phyloP scores from a whole-genome alignment of 2,797 vertebrate genomes.

The Spondyliosoma cantharus region DNA sequence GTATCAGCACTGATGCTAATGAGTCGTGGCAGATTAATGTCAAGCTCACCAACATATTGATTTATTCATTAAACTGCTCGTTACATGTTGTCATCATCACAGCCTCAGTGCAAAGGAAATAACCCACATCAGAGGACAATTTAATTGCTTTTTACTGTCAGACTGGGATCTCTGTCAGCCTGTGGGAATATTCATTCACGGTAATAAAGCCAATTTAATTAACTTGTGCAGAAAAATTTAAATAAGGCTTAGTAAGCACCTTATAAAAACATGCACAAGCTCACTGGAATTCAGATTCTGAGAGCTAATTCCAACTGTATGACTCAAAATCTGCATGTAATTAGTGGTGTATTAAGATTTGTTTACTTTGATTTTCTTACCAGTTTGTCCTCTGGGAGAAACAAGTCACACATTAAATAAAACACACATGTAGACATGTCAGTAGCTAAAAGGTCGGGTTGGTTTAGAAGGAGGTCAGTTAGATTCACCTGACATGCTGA shows the following conservation, averaged over 20 bases:
- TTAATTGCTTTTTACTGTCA: conserved; percentile 46
- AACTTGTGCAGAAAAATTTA: conserved; percentile 19
- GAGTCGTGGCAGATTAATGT: conserved; percentile 37
- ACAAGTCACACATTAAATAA: background rate
- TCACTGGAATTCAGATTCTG: background rate
- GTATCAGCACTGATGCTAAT: background rate
- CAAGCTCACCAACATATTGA: conserved; percentile 22
- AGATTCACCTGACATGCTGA: background rate
- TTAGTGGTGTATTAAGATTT: background rate
- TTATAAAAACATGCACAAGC: background rate
- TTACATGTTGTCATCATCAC: conserved; percentile 17
- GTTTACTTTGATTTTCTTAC: background rate
- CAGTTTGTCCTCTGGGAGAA: background rate
- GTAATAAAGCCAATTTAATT: conserved; percentile 41
- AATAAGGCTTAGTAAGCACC: conserved; percentile 2
- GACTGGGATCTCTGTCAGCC: conserved; percentile 17
- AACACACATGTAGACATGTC: background rate
- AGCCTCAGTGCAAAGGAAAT: conserved; percentile 9
- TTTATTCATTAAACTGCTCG: conserved; percentile 28
- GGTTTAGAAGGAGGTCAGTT: background rate
- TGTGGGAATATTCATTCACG: conserved; percentile 29
- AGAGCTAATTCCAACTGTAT: background rate
- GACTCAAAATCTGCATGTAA: background rate
- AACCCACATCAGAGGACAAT: conserved; percentile 8
- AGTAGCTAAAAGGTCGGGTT: conserved; percentile 8